phyloP scores from a whole-genome alignment of 2,888 invertebrate species.

The Hirtodrosophila histrioides region DNA sequence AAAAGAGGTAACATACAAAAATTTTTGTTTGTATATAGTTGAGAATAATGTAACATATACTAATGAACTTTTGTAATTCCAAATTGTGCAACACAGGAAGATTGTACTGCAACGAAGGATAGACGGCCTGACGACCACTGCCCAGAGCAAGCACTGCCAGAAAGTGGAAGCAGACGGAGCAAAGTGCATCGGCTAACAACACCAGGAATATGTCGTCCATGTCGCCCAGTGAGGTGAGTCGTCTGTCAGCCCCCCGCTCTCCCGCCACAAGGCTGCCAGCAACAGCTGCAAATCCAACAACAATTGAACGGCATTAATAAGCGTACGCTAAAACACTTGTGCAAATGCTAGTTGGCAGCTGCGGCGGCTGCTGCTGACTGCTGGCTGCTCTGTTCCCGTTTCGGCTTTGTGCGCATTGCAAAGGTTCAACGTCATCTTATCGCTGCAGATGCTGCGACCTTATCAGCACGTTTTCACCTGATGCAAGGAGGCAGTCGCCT shows the following conservation, averaged over 20 bases:
- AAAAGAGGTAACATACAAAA: slow-evolving; percentile 10
- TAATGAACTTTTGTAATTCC: slow-evolving; percentile 28
- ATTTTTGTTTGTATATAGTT: slow-evolving; percentile 15
- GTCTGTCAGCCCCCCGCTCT: background rate
- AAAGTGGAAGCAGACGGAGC: slow-evolving; percentile 27
- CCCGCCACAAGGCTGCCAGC: background rate
- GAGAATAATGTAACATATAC: slow-evolving; percentile 32
- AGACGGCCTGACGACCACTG: slow-evolving; percentile 18
- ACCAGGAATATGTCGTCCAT: slow-evolving; percentile 73
- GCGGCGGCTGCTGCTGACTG: slow-evolving; percentile 18
- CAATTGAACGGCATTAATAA: slow-evolving; percentile 10
- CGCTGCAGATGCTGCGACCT: slow-evolving; percentile 23
- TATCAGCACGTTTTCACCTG: slow-evolving; percentile 23
- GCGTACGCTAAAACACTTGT: slow-evolving; percentile 54
- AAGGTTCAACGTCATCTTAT: slow-evolving; percentile 65
- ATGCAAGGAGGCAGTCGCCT: slow-evolving; percentile 11
- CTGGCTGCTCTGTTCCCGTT: slow-evolving; percentile 4
- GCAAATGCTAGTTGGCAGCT: slow-evolving; percentile 58
- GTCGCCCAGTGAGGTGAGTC: slow-evolving; percentile 81
- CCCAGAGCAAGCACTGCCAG: slow-evolving; percentile 33
- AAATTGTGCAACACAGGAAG: slow-evolving; percentile 37
- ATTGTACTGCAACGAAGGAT: slow-evolving; percentile 18
- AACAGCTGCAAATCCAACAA: slow-evolving; percentile 7
- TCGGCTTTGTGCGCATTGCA: background rate
- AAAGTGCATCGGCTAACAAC: slow-evolving; percentile 45